Evolutionary conservation across 2,113 vertebrate species (phyloP), one percentile per base, ranked within the genome.

Genomic region (Otus sunia): DNA sequence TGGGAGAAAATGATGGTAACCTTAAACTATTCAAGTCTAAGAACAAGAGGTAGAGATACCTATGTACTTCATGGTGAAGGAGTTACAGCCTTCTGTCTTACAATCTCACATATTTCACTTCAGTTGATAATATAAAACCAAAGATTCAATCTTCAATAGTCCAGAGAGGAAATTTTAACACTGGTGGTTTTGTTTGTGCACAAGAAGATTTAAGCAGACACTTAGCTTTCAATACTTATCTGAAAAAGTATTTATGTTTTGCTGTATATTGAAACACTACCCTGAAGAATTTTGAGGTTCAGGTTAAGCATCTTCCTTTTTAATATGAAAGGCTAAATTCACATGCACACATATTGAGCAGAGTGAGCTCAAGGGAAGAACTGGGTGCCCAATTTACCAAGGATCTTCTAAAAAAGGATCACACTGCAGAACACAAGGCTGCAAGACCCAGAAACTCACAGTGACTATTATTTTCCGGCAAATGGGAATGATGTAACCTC

Each of bases 11-110:
- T 47, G 81, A 91, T 95, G 91, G 74, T 66, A 78, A 86, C 84
- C 88, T 91, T 94, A 43, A 95, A 92, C 91, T 75, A 41, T 94
- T 96, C 91, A 97, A 97, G 96, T 96, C 87, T 86, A 94, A 96
- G 91, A 96, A 90, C 74, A 88, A 95, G 96, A 96, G 95, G 95
- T 97, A 96, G 96, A 96, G 69, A 91, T 49, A 91, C 95, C 94
- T 87, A 64, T 3, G 19, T 91, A 97, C 91, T 97, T 95, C 94
- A 93, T 79, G 91, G 91, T 83, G 84, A 95, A 96, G 93, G 81
- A 95, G 32, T 88, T 77, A 82, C 67, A 91, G 89, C 87, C 92
- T 95, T 88, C 94, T 50, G 45, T 76, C 52, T 79, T 90, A 96
- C 58, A 97, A 62, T 90, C 81, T 79, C 80, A 79, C 12, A 15